Evolutionary conservation across 2,113 vertebrate genomes (phyloP).

Genomic region (Trematocara marginatum): DNA sequence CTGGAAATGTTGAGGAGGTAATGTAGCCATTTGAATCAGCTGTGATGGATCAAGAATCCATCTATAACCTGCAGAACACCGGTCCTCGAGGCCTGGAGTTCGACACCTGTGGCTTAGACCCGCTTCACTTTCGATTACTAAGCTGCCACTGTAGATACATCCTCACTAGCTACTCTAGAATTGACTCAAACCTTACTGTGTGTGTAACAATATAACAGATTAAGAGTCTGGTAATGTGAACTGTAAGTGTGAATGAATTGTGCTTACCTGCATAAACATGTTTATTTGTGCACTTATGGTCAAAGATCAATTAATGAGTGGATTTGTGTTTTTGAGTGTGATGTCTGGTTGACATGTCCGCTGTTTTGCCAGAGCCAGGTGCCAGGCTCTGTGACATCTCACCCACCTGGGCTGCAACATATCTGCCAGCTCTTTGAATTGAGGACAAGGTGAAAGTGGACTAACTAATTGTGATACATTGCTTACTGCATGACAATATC

Average conservation of each 20-base stretch:
- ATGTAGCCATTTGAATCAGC: no score
- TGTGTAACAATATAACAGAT: not conserved
- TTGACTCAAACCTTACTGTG: not conserved
- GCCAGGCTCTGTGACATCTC: not conserved
- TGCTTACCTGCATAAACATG: not conserved
- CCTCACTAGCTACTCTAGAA: slow-evolving; percentile 13
- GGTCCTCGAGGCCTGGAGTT: not conserved
- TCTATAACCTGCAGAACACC: not conserved
- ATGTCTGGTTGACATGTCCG: not conserved
- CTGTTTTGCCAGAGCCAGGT: not conserved
- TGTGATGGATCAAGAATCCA: not conserved
- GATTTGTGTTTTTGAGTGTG: not conserved
- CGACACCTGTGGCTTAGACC: not conserved
- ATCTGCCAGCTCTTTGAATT: not conserved
- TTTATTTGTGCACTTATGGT: not conserved
- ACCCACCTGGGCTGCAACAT: not conserved
- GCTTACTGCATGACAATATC: not conserved
- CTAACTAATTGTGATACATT: not conserved
- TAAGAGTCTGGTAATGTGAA: not conserved
- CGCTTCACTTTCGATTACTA: slow-evolving; percentile 33
- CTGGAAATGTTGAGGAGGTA: no score
- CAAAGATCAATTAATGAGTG: not conserved
- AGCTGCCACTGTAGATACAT: slow-evolving; percentile 12
- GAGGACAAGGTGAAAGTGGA: not conserved
- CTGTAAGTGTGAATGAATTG: not conserved